Base-by-base conservation (phyloP, 2,888 invertebrate genomes). In the Tribolium freemani region DNA sequence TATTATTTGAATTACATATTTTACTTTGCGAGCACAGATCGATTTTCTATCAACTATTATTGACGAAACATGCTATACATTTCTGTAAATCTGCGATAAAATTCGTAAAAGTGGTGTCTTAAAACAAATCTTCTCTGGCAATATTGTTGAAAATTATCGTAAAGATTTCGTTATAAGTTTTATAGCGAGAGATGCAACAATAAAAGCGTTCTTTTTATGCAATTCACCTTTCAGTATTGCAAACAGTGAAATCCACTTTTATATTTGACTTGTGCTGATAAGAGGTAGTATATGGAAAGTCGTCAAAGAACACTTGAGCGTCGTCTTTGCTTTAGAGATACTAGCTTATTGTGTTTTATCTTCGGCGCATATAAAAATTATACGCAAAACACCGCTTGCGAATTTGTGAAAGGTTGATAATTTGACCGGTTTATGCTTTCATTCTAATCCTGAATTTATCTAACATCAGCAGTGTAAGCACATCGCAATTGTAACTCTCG, bases 401-500 rank as follows among this genome's bases (percentile, higher is more conserved):
- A 48, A 48, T n/a, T 11, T 8, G 13, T 3, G n/a, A 45, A 13
- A 46, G 13, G 48, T 48, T 50, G 26, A 48, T 67, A 51, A 67
- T 71, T 71, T 71, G 51, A 67, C 21, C 48, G 69, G 30, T 68
- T 70, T 66, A 60, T 73, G 16, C 57, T 63, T 73, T 70, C 60
- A 64, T 69, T 70, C 72, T 71, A 72, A 75, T 76, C 69, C 68
- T 61, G 50, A 75, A 79, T 81, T 81, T 82, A 82, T 80, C 79
- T 80, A 80, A 79, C 82, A 84, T 85, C 83, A 83, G 82, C 82
- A 84, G 81, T 83, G 79, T 81, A 81, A 81, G 83, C 85, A 85
- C 84, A 84, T 84, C 79, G 83, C 83, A 85, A 84, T 81, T 84
- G 84, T 85, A 84, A 83, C 83, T 83, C 80, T 82, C 78, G 78